Conservation (phyloP, 2,888 invertebrate genomes). For the Oxystoma pomonae region DNA sequence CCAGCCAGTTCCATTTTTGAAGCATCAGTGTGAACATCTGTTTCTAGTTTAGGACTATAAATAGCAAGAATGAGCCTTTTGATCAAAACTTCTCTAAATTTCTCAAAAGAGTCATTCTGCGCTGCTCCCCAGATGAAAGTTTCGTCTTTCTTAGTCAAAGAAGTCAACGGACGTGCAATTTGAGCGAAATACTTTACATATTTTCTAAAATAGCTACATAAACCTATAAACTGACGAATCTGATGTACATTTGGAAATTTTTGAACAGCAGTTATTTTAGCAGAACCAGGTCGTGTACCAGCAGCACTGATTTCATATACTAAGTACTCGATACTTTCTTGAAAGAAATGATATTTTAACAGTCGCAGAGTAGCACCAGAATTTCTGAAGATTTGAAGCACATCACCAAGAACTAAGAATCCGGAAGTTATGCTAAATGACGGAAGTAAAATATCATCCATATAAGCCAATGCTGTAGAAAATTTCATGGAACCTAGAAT, state of each 20-base stretch:
- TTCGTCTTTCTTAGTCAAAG: constrained; percentile 26
- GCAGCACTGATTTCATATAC: constrained; percentile 7
- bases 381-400: constrained; percentile 9
- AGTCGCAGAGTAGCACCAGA: constrained; percentile 13
- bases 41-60: too few species aligned
- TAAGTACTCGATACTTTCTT: constrained; percentile 16
- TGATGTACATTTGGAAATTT: constrained; percentile 8
- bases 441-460: constrained; percentile 14
- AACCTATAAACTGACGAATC: constrained; percentile 10
- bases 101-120: constrained; percentile 13
- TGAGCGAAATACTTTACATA: constrained; percentile 29
- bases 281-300: constrained; percentile 5
- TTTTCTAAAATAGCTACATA: constrained; percentile 29
- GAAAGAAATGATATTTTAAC: constrained; percentile 22
- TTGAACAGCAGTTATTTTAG: constrained; percentile 5
- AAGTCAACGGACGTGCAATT: constrained; percentile 28
- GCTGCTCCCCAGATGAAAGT: constrained; percentile 15
- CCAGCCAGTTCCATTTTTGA: constrained; percentile 20
- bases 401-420: constrained; percentile 12
- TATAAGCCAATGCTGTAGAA: constrained; percentile 1
- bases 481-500: constrained; percentile 1
- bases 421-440: constrained; percentile 23
- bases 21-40: too few species aligned
- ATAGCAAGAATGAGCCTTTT: too few species aligned
- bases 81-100: too few species aligned